Evolutionary conservation across 2,113 vertebrate genomes (phyloP), one percentile per base, ranked within the genome.

Genomic region (Gallinago undulata): DNA sequence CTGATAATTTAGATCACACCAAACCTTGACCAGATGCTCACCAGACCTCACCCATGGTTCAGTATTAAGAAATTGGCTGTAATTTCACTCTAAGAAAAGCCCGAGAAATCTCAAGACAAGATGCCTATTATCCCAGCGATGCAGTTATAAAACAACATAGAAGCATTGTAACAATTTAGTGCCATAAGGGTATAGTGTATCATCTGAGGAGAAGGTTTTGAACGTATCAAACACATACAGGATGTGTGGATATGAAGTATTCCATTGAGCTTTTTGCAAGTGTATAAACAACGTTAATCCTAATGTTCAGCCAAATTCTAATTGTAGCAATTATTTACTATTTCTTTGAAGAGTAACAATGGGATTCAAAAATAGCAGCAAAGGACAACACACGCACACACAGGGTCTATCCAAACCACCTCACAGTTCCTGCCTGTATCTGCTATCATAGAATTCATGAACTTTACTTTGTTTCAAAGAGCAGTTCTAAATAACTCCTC

Each of bases 201-300:
- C 74, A 47, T 25, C 74, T 72, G 70, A 90, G 84, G 19, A 67
- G 22, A 60, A 76, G 6, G 19, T 75, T 84, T 93, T 72, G 30
- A 87, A 50, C 68, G 11, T 12, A 82, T 68, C 23, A 55, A 35
- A 63, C 37, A 2, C 69, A 17, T 28, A 30, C 2, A 57, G 55
- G 30, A 51, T 80, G 5, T 39, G 30, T 64, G 43, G 48, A 28
- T 43, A 72, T 13, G n/a, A 70, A 57, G 22, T 35, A 41, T 75
- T 69, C 53, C 60, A 50, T 0, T 37, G 18, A 75, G 33, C 3
- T 90, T 84, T 89, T 79, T 84, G 48, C 33, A 85, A 72, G 48
- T 2, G 5, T 82, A 68, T 35, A 78, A n/a, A 70, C 6, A 3
- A 31, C 1, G 0, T 22, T 67, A 45, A 19, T 51, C 11, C 50